phyloP scores from a whole-genome alignment of 2,113 vertebrate genomes.

The Baryphthengus martii region DNA sequence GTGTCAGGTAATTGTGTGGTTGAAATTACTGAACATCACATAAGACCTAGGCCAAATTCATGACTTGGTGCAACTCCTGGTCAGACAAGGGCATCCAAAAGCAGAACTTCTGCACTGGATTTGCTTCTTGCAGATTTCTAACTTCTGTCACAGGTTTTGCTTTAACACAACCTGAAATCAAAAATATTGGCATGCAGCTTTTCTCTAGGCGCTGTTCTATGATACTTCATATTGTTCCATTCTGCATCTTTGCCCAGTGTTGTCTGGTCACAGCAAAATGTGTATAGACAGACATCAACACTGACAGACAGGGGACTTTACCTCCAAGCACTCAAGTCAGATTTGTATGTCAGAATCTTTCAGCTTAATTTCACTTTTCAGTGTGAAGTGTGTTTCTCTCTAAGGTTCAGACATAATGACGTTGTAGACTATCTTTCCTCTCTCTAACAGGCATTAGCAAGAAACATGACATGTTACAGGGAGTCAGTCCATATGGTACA shows the following conservation, averaged over 20 bases:
- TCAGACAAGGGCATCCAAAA: not conserved
- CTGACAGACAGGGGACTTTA: not conserved
- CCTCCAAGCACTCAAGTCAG: not conserved
- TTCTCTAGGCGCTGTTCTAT: not conserved
- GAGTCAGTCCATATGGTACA: not conserved
- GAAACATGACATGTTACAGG: not conserved
- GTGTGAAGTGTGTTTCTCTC: not conserved
- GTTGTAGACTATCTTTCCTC: not conserved
- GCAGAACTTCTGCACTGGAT: not conserved
- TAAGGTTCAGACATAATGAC: not conserved
- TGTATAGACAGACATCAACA: not conserved
- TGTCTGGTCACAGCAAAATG: not conserved
- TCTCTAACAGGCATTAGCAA: not conserved
- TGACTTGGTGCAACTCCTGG: not conserved
- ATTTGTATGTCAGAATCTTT: not conserved
- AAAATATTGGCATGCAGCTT: not conserved
- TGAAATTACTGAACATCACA: not conserved
- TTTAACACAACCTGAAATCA: not conserved
- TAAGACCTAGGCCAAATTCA: not conserved
- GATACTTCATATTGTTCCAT: no score
- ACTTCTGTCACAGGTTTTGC: not conserved
- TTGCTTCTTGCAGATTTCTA: not conserved
- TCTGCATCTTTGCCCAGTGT: not conserved
- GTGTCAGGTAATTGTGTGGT: not conserved
- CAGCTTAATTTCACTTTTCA: not conserved